These are phyloP conservation scores for Montipora capitata DNA, from an alignment of 92 coral and sea anemone species.

Conservation along the genomic window DNA sequence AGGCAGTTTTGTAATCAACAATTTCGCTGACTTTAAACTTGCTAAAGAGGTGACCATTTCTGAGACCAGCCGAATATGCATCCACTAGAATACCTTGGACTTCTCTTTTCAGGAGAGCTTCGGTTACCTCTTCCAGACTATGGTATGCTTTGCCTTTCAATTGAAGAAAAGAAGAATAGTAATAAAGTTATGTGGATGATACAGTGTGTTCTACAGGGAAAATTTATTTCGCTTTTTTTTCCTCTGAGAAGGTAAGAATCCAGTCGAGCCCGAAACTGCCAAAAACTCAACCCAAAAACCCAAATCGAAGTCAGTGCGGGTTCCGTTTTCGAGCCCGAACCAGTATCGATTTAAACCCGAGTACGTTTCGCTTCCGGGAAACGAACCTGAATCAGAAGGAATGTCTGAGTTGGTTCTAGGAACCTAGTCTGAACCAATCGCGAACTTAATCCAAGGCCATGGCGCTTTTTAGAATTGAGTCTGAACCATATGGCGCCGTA, in stretches of 20 bases:
- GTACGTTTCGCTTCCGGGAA: not conserved
- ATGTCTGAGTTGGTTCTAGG: no score
- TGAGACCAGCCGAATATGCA: constrained; percentile 74
- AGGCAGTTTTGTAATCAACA: constrained; percentile 78
- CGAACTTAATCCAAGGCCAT: no score
- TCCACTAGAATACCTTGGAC: constrained; percentile 79
- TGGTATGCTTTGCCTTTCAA: constrained; percentile 52
- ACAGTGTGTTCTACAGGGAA: not conserved
- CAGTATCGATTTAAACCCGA: not conserved
- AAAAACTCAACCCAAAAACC: no score
- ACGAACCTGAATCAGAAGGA: no score
- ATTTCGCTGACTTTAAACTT: constrained; percentile 55
- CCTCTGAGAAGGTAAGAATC: no score
- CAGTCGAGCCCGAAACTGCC: not conserved
- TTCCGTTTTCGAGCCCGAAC: not conserved
- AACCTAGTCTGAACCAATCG: no score
- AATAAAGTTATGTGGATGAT: not conserved
- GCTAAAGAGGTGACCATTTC: constrained; percentile 71
- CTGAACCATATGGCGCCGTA: no score
- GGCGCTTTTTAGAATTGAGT: no score
- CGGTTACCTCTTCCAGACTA: constrained; percentile 53
- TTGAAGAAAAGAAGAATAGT: not conserved
- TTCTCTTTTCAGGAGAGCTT: constrained; percentile 55
- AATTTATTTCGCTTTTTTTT: no score
- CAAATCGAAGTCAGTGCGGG: no score